Percentiles rank a stretch among this genome's conserved stretches.
Evolutionary conservation across 2,888 invertebrate genomes (phyloP).

Genomic region (Antheraea yamamai): DNA sequence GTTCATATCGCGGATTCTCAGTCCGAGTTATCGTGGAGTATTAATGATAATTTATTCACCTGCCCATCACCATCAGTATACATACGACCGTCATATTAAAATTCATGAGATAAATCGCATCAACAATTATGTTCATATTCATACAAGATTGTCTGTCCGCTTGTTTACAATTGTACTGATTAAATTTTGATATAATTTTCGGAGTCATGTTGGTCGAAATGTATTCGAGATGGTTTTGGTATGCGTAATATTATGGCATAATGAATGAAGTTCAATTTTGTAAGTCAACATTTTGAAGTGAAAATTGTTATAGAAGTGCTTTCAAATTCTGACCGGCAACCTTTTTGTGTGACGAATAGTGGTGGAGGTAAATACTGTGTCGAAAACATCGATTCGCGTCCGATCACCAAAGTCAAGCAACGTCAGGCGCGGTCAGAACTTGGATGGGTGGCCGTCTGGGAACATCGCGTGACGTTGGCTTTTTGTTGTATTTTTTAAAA

Average conservation of each 20-base stretch:
- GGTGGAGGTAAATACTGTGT: too few relatives aligned
- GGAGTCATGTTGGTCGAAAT: not conserved
- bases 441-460: too few relatives aligned
- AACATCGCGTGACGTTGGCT: too few relatives aligned
- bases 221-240: not conserved
- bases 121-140: not conserved
- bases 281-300: not conserved
- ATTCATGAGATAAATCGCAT: slow-evolving; percentile 9
- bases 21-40: not conserved
- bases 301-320: too few relatives aligned
- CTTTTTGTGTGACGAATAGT: too few relatives aligned
- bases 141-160: not conserved
- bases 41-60: slow-evolving; percentile 4
- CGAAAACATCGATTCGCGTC: too few relatives aligned
- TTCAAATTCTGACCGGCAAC: too few relatives aligned
- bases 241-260: not conserved
- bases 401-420: too few relatives aligned
- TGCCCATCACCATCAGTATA: not conserved
- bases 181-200: not conserved
- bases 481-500: too few relatives aligned
- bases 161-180: not conserved
- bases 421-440: too few relatives aligned
- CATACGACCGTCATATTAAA: slow-evolving; percentile 1
- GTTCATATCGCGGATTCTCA: not conserved
- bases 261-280: not conserved